These are phyloP conservation scores for Chionoecetes opilio DNA, from an alignment of 1,140 invertebrate genomes.

Conservation along the genomic window DNA sequence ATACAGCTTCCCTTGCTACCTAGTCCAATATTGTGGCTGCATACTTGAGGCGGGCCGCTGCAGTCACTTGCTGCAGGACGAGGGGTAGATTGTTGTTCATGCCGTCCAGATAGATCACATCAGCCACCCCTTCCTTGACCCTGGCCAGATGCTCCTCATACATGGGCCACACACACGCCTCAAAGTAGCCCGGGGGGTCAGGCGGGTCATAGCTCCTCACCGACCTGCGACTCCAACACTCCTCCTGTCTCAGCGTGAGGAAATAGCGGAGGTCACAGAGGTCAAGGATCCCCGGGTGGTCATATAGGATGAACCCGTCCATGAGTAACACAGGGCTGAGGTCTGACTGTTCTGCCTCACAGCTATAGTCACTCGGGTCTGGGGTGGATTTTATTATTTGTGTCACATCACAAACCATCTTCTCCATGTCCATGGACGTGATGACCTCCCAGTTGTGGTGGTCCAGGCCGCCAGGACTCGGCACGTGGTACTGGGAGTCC, in stretches of 20 bases:
- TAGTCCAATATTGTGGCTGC: not conserved
- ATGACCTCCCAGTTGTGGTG: conserved; percentile 92
- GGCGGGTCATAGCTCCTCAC: conserved; percentile 90
- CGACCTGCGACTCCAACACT: conserved; percentile 85
- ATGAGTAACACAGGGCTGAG: conserved; percentile 86
- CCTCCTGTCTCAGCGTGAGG: conserved; percentile 88
- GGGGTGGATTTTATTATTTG: conserved; percentile 60
- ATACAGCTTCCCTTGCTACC: not conserved
- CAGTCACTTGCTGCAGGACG: conserved; percentile 22
- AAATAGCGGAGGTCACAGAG: conserved; percentile 90
- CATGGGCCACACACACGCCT: conserved; percentile 90
- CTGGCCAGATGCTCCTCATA: conserved; percentile 84
- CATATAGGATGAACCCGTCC: conserved; percentile 91
- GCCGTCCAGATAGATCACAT: conserved; percentile 83
- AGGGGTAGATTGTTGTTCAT: not conserved
- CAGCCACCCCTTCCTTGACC: conserved; percentile 81
- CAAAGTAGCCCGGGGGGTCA: conserved; percentile 92
- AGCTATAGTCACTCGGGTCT: not conserved
- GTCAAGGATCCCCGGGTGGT: conserved; percentile 87
- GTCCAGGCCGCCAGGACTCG: conserved; percentile 85
- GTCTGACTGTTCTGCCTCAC: not conserved
- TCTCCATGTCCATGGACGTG: conserved; percentile 89
- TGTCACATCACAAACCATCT: conserved; percentile 87
- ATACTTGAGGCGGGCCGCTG: not conserved
- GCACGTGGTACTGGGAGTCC: conserved; percentile 88